Conservation (phyloP, 2,888 invertebrate genomes). For the Venustoraphidia nigricollis region DNA sequence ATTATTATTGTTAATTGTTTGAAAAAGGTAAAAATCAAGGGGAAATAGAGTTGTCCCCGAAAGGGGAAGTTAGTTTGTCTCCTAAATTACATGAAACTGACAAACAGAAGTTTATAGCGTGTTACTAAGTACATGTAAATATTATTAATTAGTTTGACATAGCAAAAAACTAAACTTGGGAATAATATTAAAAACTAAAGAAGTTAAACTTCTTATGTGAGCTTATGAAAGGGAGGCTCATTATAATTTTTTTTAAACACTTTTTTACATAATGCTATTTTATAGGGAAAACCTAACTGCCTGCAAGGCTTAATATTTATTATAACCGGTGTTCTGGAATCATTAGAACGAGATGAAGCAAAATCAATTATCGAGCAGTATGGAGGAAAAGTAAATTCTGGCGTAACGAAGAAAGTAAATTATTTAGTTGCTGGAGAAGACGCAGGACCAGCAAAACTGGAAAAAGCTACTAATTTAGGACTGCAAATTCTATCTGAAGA, state of each 20-base stretch:
- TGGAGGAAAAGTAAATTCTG: constrained; percentile 62
- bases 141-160: no score
- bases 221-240: no score
- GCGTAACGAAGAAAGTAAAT: constrained; percentile 53
- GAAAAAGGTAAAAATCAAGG: no score
- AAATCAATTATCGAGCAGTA: constrained; percentile 55
- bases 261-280: constrained; percentile 2
- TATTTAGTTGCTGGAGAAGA: constrained; percentile 77
- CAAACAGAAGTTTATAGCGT: no score
- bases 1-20: no score
- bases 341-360: constrained; percentile 70
- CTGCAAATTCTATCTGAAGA: constrained; percentile 70
- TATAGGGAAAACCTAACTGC: constrained; percentile 54
- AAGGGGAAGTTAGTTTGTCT: no score
- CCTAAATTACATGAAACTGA: no score
- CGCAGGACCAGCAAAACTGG: constrained; percentile 69
- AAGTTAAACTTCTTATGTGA: no score
- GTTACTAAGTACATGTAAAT: no score
- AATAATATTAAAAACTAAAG: no score
- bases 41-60: no score
- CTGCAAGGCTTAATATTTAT: constrained; percentile 54
- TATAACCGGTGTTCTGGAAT: constrained; percentile 77
- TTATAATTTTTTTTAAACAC: not conserved
- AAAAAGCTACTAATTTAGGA: constrained; percentile 53
- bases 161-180: no score